Base-by-base conservation (phyloP, 1,140 invertebrate genomes). In the Bathynomus jamesi region DNA sequence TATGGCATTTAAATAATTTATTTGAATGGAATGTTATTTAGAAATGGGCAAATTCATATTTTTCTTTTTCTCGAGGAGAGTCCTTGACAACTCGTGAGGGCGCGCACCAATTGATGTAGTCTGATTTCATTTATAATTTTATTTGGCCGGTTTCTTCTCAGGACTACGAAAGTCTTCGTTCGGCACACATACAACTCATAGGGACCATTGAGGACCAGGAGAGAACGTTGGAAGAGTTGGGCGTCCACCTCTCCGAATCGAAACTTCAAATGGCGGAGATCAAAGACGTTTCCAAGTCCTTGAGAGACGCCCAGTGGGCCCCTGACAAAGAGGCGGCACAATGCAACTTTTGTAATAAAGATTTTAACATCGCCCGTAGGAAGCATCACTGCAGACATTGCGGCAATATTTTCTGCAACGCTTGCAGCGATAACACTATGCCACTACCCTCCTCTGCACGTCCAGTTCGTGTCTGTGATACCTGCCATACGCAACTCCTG, bases 301-400 rank as follows among this genome's bases (percentile, higher is more conserved):
- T 82, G 60, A 82, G 82, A 64, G 85, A 86, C 61, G 87, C 89
- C 2, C 87, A 89, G 24, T 98, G 95, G 95, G 89, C 90, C 0
- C 87, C 89, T 75, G 96, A 98, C 82, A 92, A 91, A 74, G 88
- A 91, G 68, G 91, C 89, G 13, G 89, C 86, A 3, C 84, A 90
- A 65, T 98, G 96, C 83, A 90, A 89, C 76, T 86, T 87, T 28
- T 98, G 96, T 83, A 85, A 85, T 63, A 93, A 93, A 81, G 91
- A 95, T 80, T 98, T 98, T 81, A 96, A 89, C 81, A 85, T 98
- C 40, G 89, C 94, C 17, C 87, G 94, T 78, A 87, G 95, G 83
- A 95, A 94, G 90, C 94, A 96, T 79, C 94, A 96, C 81, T 96
- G 94, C 82, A 87, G 96, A 70, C 89, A 92, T 78, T 98, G 95